A percentile compares a stretch with the other conserved stretches of the same genome.
Evolutionary conservation across 2,113 vertebrate species (phyloP).

Genomic region (Himantopus leucocephalus): DNA sequence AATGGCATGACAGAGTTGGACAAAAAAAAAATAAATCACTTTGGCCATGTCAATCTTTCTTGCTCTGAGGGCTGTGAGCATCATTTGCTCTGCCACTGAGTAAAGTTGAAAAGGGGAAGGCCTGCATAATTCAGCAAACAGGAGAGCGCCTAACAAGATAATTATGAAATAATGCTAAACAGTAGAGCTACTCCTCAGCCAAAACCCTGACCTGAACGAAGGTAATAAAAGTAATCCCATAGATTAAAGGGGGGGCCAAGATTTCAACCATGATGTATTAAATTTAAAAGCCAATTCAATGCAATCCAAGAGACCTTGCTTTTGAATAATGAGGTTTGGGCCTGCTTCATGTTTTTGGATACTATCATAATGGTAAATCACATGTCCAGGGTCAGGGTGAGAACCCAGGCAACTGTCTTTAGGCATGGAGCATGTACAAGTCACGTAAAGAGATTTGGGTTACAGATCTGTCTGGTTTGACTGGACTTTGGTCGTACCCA

Average conservation of each 20-base stretch:
- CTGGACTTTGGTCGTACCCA: not conserved
- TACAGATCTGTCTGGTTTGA: not conserved
- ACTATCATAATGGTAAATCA: not conserved
- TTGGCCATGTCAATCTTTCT: not conserved
- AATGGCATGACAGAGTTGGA: not conserved
- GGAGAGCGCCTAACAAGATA: not conserved
- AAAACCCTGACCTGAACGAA: not conserved
- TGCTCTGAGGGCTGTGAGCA: not conserved
- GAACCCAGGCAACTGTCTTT: not conserved
- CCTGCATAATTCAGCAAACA: not conserved
- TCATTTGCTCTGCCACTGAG: not conserved
- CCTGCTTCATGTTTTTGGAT: not conserved
- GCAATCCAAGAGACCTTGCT: not conserved
- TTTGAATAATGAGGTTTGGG: not conserved
- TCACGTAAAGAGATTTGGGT: not conserved
- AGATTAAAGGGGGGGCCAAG: not conserved
- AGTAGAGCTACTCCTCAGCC: not conserved
- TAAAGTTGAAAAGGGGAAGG: not conserved
- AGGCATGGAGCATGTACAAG: not conserved
- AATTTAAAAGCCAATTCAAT: not conserved
- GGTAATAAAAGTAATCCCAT: not conserved
- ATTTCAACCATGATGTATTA: not conserved
- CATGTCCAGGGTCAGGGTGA: not conserved
- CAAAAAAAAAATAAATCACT: not conserved
- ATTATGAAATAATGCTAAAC: not conserved